phyloP scores from a whole-genome alignment of 1,140 invertebrate species.

The Eciton burchellii region DNA sequence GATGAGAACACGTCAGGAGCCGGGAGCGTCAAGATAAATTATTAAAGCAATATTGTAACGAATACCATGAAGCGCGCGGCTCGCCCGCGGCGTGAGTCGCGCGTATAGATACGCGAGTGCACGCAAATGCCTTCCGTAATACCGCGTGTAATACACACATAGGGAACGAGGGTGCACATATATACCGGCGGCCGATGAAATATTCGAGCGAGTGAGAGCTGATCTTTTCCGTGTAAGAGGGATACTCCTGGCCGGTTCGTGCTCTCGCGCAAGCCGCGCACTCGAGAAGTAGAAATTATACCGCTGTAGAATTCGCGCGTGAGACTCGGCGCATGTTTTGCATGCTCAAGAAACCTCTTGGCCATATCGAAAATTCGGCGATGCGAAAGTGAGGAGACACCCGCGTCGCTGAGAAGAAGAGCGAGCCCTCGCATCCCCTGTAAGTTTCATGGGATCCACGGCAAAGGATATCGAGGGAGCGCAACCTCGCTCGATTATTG shows the following conservation, averaged over 20 bases:
- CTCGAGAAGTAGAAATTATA: conserved; percentile 61
- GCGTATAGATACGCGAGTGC: background rate
- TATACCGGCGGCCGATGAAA: conserved; percentile 28
- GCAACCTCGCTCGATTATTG: conserved; percentile 56
- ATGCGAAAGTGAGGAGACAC: conserved; percentile 53
- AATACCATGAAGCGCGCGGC: conserved; percentile 18
- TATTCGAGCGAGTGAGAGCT: conserved; percentile 48
- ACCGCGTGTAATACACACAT: background rate
- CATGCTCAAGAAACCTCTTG: conserved; percentile 62
- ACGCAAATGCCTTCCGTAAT: background rate
- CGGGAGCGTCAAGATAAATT: conserved; percentile 60
- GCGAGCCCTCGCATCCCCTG: conserved; percentile 18
- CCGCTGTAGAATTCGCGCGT: conserved; percentile 41
- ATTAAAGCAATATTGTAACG: conserved; percentile 68
- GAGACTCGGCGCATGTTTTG: conserved; percentile 63
- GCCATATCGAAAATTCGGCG: conserved; percentile 38
- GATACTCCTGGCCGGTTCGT: conserved; percentile 60
- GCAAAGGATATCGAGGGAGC: conserved; percentile 30
- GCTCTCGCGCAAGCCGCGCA: conserved; percentile 34
- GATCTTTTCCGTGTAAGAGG: conserved; percentile 40
- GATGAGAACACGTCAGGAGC: conserved; percentile 47
- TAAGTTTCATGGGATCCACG: conserved; percentile 58
- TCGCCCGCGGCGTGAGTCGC: background rate
- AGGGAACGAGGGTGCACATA: background rate
- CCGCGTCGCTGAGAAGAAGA: conserved; percentile 30